Evolutionary conservation across 2,888 invertebrate genomes (phyloP).

Genomic region (Cryptus armator): DNA sequence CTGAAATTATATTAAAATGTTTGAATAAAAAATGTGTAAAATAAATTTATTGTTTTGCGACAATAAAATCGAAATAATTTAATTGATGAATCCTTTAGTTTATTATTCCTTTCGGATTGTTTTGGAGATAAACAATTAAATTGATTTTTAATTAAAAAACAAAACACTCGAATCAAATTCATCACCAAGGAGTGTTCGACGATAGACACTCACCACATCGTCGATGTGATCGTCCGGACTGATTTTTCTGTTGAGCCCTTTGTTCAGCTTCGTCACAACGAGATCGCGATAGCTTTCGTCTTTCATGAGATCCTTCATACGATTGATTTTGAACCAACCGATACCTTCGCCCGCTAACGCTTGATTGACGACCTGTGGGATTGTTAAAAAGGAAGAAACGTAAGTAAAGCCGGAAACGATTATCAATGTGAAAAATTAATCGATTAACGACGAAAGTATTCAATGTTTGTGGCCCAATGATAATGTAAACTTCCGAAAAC

Average conservation of each 20-base stretch:
- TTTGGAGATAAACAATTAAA: background rate
- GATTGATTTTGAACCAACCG: conserved; percentile 97
- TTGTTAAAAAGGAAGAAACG: background rate
- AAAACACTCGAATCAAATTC: too few relatives aligned
- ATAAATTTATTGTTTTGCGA: background rate
- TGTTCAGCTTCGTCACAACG: conserved; percentile 97
- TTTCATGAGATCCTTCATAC: conserved; percentile 98
- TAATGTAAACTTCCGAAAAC: background rate
- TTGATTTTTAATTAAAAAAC: background rate
- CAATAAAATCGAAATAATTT: background rate
- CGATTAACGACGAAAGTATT: background rate
- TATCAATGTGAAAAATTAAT: background rate
- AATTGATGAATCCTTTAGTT: background rate
- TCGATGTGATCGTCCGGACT: conserved; percentile 98
- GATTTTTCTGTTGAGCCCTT: conserved; percentile 96
- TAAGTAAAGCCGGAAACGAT: conserved; percentile 1
- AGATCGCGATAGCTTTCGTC: conserved; percentile 99
- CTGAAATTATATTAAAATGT: conserved; percentile 85
- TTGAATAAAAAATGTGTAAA: background rate
- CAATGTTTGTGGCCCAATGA: background rate
- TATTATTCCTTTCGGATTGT: too few relatives aligned
- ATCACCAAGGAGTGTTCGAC: background rate
- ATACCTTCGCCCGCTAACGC: conserved; percentile 97
- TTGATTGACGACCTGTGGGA: conserved; percentile 89
- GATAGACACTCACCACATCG: conserved; percentile 93